Evolutionary conservation across 2,797 vertebrate species (phyloP), one percentile per base, ranked within the genome.

Genomic region (Huso huso): DNA sequence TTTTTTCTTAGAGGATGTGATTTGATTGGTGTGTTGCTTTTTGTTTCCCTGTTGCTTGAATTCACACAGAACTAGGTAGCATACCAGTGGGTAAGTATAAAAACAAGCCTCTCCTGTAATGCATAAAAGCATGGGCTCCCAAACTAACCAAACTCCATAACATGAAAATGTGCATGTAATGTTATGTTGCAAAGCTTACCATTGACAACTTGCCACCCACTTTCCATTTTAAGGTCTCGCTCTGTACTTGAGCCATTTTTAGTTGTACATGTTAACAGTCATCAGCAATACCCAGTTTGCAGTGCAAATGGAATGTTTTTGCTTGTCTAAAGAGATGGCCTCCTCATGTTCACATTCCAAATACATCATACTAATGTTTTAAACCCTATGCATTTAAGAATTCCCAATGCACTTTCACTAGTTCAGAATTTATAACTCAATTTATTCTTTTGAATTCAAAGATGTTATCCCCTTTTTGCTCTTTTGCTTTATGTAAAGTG

Each of bases 11-110:
- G 67, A 82, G 83, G 84, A 86, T 86, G 83, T 88, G 80, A 89
- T 93, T 91, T 93, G 92, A 95, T 96, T 90, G 90, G 87, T 91
- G 89, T 93, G 83, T 93, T 92, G 88, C 91, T 89, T 90, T 92
- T 93, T 87, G 87, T 91, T 91, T 89, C 89, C 90, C 88, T 91
- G 85, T 93, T 86, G 86, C 84, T 89, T 85, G 87, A 94, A 87
- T 87, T 94, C 93, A 89, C 83, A 84, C 94, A 97, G 96, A 96
- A 92, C 94, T 98, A 95, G 94, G 93, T 94, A 95, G 91, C 92
- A 81, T 94, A 85, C 86, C 89, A 0, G 69, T 87, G 74, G 96
- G 96, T 98, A 91, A 99, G 96, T 98, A 91, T 80, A 67, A 83
- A 73, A 62, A 50, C 74, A 82, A 88, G 91, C 84, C 89, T 88